A percentile compares a stretch with the other conserved stretches of the same genome.
Conservation (phyloP, 2,888 invertebrate species). For the Tethea ocularis region DNA sequence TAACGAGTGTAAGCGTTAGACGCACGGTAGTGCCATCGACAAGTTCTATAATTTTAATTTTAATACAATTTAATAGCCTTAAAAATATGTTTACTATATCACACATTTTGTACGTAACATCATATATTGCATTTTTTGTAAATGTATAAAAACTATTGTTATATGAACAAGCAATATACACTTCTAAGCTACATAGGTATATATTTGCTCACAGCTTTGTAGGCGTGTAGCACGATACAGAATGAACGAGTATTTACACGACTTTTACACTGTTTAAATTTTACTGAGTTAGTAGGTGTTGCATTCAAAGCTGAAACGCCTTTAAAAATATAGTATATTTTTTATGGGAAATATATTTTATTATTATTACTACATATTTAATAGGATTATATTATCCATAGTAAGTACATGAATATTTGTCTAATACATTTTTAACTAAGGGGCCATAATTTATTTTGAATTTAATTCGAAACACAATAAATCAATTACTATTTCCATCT, state of each 20-base stretch:
- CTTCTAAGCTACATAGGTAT: conserved; percentile 30
- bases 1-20: background rate
- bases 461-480: conserved; percentile 37
- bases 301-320: background rate
- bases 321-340: background rate
- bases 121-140: conserved; percentile 7
- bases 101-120: conserved; percentile 15
- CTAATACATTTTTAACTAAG: conserved; percentile 15
- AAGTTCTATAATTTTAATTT: conserved; percentile 28
- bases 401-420: conserved; percentile 15
- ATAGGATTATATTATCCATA: conserved; percentile 42
- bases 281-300: background rate
- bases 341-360: background rate
- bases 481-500: conserved; percentile 42
- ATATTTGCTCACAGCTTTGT: conserved; percentile 39
- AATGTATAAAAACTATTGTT: conserved; percentile 25
- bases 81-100: conserved; percentile 21
- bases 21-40: conserved; percentile 19
- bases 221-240: conserved; percentile 34
- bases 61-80: too few species aligned
- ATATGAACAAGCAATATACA: conserved; percentile 25
- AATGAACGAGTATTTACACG: conserved; percentile 25
- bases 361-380: conserved; percentile 2
- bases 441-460: conserved; percentile 34
- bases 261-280: conserved; percentile 16